phyloP scores from a whole-genome alignment of 2,888 invertebrate species.

The Lasioglossum calceatum region DNA sequence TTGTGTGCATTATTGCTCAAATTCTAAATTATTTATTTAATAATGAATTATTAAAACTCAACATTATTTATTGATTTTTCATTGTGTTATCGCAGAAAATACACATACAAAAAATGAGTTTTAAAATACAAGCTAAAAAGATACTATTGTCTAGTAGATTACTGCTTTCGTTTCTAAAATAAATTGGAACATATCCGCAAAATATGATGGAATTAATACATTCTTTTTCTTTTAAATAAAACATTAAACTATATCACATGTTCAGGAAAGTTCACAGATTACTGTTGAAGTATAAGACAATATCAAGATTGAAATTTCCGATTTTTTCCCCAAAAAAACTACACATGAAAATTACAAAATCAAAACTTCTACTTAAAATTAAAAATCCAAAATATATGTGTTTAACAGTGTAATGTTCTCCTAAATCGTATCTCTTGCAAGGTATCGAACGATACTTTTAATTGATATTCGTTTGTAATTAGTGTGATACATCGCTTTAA shows the following conservation, averaged over 20 bases:
- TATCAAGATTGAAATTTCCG: background rate
- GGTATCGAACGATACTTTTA: background rate
- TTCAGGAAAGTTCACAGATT: background rate
- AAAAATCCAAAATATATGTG: background rate
- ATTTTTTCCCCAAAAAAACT: background rate
- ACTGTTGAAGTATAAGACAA: background rate
- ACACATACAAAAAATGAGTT: background rate
- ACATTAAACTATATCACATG: background rate
- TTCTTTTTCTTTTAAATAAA: background rate
- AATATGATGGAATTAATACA: too few species aligned
- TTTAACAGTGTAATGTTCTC: background rate
- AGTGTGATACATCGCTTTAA: constrained; percentile 35
- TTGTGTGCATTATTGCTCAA: background rate
- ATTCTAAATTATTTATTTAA: background rate
- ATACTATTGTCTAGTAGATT: background rate
- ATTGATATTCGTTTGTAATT: constrained; percentile 14
- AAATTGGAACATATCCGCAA: too few species aligned
- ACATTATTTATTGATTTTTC: background rate
- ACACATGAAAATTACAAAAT: background rate
- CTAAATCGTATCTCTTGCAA: background rate
- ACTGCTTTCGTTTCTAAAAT: too few species aligned
- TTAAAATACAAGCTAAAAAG: background rate
- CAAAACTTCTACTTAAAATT: background rate
- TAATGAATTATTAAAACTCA: background rate
- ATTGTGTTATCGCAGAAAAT: background rate